Evolutionary conservation across 2,797 vertebrate species (phyloP).

Genomic region (Spinus olivaceus): DNA sequence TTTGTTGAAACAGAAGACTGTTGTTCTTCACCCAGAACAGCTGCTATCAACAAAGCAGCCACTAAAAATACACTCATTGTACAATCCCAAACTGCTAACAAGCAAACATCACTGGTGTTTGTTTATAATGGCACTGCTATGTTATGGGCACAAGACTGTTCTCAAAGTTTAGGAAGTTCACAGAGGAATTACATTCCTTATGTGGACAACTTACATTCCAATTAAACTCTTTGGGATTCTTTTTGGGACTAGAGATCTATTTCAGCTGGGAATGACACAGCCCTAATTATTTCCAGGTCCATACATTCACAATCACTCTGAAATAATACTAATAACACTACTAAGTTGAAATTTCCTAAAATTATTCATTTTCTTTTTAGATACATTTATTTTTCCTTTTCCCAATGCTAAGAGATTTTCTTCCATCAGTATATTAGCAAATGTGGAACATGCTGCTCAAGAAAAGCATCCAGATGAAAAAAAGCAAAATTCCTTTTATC

Average conservation of each 20-base stretch:
- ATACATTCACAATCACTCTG: neutral
- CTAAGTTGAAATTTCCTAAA: neutral
- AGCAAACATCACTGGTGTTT: neutral
- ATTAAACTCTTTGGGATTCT: neutral
- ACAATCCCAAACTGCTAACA: neutral
- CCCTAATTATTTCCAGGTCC: neutral
- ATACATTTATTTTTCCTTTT: neutral
- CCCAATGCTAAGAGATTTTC: neutral
- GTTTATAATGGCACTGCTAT: neutral
- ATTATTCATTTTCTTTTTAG: neutral
- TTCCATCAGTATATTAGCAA: neutral
- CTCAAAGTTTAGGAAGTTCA: neutral
- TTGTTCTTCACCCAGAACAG: conserved; percentile 14
- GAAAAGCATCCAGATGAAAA: neutral
- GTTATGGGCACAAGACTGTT: neutral
- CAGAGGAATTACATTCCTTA: neutral
- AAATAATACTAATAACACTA: neutral
- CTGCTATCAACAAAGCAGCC: neutral
- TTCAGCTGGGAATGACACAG: neutral
- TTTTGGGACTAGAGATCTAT: neutral
- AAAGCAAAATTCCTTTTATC: neutral
- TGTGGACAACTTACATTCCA: neutral
- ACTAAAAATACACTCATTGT: neutral
- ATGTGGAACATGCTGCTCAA: neutral
- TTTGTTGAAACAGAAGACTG: conserved; percentile 33